A percentile compares a stretch with the other conserved stretches of the same genome.
These are phyloP conservation scores for Eptesicus fuscus DNA, from an alignment of 2,113 vertebrate genomes.

Conservation along the genomic window DNA sequence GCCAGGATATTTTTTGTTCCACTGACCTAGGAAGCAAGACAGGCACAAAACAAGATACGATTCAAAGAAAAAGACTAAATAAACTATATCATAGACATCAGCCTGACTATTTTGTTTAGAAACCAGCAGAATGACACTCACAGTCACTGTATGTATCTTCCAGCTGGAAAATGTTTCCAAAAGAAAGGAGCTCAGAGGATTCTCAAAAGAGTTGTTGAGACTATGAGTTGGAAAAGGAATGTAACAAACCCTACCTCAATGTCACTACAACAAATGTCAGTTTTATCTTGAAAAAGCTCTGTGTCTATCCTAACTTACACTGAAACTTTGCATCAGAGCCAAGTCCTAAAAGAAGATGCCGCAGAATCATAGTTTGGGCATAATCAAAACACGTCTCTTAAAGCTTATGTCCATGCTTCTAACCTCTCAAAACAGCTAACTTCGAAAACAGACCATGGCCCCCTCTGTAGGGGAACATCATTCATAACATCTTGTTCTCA, in stretches of 20 bases:
- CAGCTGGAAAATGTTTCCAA: conserved; percentile 36
- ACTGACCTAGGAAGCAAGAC: neutral
- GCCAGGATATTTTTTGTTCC: neutral
- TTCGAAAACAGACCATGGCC: neutral
- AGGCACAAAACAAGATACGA: conserved; percentile 10
- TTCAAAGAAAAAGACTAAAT: conserved; percentile 45
- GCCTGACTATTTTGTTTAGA: neutral
- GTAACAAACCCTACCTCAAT: neutral
- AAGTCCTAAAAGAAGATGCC: neutral
- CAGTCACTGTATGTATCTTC: neutral
- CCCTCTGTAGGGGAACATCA: neutral
- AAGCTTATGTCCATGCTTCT: neutral
- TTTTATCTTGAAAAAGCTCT: neutral
- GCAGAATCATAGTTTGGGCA: neutral
- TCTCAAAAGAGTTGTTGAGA: neutral
- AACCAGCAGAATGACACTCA: neutral
- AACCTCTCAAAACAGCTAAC: neutral
- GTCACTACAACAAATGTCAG: conserved; percentile 33
- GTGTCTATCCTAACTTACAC: neutral
- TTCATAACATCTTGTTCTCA: neutral
- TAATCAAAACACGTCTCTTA: neutral
- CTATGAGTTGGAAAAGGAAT: neutral
- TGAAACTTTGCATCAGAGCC: neutral
- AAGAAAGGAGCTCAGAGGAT: neutral
- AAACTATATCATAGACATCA: conserved; percentile 3